Percentiles rank a stretch among this genome's conserved stretches.
Evolutionary conservation across 2,888 invertebrate genomes (phyloP).

Genomic region (Platycnemis pennipes): DNA sequence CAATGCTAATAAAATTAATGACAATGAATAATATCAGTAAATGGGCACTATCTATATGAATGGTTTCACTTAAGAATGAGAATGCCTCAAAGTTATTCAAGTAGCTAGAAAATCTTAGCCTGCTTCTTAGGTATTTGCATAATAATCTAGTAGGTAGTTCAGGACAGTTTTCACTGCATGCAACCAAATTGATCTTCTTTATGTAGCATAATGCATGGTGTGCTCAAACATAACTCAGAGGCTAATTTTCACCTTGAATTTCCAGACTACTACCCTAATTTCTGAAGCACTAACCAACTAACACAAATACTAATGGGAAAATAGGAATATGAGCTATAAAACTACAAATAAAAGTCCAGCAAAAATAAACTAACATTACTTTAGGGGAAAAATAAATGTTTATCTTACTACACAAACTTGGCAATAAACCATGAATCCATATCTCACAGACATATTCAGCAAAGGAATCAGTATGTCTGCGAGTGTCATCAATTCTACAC

Average conservation of each 20-base stretch:
- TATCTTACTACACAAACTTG: not conserved
- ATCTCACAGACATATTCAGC: conserved; percentile 36
- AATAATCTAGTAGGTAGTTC: not conserved
- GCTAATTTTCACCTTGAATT: not conserved
- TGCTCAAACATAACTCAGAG: not conserved
- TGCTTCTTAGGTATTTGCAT: not conserved
- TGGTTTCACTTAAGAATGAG: too few relatives aligned
- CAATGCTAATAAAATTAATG: too few relatives aligned
- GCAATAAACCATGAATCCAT: conserved; percentile 5
- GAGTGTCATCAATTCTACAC: conserved; percentile 77
- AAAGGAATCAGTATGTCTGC: conserved; percentile 36
- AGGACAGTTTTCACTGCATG: not conserved
- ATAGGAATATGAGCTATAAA: not conserved
- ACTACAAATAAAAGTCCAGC: not conserved
- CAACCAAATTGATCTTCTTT: not conserved
- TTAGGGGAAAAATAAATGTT: not conserved
- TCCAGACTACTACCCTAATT: not conserved
- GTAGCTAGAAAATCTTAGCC: not conserved
- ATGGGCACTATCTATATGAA: too few relatives aligned
- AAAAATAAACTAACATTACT: not conserved
- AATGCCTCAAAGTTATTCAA: not conserved
- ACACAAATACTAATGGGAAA: not conserved
- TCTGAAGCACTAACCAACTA: not conserved
- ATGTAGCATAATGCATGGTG: not conserved
- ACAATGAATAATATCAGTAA: too few relatives aligned